Evolutionary conservation across 2,888 invertebrate species (phyloP), one percentile per base, ranked within the genome.

Genomic region (Eledona agricola): DNA sequence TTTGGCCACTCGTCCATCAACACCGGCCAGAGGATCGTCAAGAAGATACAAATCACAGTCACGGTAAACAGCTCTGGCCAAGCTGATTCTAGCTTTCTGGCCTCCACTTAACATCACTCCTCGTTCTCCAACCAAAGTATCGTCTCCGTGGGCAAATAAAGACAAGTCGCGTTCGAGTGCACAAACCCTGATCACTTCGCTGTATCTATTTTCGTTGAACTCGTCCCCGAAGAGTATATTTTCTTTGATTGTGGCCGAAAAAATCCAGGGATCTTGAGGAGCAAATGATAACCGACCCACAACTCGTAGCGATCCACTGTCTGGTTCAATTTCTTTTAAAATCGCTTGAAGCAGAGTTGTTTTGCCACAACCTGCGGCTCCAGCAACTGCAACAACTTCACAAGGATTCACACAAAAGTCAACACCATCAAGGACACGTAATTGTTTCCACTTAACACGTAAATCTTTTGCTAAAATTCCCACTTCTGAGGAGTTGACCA

Each of bases 51-150:
- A 11, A 15, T 40, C 40, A 1, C 29, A 17, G 2, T 20, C 12
- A 20, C 11, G 11, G 22, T 42, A 42, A 1, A 42, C 29, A 19
- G 42, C 42, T 20, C 42, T 17, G 3, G 42, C 42, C 4, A 42
- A 13, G 15, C 31, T 42, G 22, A 42, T 42, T n/a, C 42, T n/a
- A 11, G 42, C 42, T 29, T 31, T 42, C 13, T 42, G 42, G 4
- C 42, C 42, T 7, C 42, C 42, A 7, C 42, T 42, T 9, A 42
- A 6, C 42, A 42, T 42, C 3, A 31, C 15, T 12, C 40, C 40
- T 10, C 17, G 16, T 12, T 40, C 40, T n/a, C 40, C 40, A 19
- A 40, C 28, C 4, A 40, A 28, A 9, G 28, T 40, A 4, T 26
- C 11, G 7, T 40, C 40, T 11, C 40, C 40, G 12, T 28, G n/a